Evolutionary conservation across 2,797 vertebrate genomes (phyloP), one percentile per base, ranked within the genome.

Genomic region (Melanotaenia nigrans): DNA sequence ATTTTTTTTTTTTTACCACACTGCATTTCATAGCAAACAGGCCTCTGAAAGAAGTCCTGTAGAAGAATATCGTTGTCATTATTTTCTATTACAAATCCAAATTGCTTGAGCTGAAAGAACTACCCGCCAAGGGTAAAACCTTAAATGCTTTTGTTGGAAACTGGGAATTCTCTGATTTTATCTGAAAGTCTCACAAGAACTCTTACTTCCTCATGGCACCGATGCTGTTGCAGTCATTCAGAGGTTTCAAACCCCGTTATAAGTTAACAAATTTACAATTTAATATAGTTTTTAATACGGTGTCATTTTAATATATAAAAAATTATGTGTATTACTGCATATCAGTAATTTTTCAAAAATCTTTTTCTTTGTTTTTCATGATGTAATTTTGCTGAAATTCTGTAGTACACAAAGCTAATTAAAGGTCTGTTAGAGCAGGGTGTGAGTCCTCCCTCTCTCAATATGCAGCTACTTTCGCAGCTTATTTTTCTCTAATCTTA

Each of bases 101-200:
- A 88, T 78, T 70, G 61, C 78, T 75, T 68, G 68, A 60, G 40
- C 63, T 59, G 8, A 64, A 53, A 77, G 75, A 85, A 61, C 49
- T 25, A 63, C 77, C 40, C 57, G 56, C 56, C 32, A 57, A 61
- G n/a, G 49, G 57, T 68, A 36, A 13, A 64, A 76, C 72, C 58
- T 60, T 33, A 84, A 85, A 71, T 63, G 65, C 56, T 56, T 81
- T 75, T 68, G 59, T 84, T 20, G 5, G 14, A 45, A 84, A 85
- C 81, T 77, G 13, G 51, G 79, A 75, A 67, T 71, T 73, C 73
- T 82, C 67, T 60, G 67, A 75, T 78, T 63, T 61, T 59, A 72
- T 86, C 78, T 77, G 38, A 84, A 76, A 79, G 64, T 83, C 69
- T 45, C 60, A 77, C 75, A 73, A 35, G 30, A 55, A 69, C 58